Base-by-base conservation (phyloP, 2,888 invertebrate species). In the Scelioninae gen. 1 region DNA sequence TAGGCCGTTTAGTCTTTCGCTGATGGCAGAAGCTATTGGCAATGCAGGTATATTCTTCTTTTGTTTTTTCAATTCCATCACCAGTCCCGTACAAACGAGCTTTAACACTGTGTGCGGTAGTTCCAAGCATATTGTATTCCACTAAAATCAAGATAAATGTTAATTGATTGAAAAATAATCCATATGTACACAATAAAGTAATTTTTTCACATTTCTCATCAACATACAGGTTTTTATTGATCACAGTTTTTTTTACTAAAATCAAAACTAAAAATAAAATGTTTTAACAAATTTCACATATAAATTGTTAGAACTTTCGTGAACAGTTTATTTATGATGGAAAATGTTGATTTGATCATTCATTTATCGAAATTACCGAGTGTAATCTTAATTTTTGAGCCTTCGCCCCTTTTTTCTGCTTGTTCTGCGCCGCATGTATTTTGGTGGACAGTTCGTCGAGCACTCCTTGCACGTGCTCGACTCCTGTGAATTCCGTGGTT, bases 101-200 rank as follows among this genome's bases (percentile, higher is more conserved):
- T 97, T 96, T 63, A 98, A 93, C 56, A 95, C 95, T 76, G 95
- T 95, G 91, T 97, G 95, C 55, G 96, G 95, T 84, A 98, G 93
- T 90, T 96, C 95, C 90, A 98, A 92, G 87, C 97, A 97, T 85
- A 98, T 96, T 85, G 97, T 97, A 89, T 96, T 97, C 98, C 98
- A 98, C 98, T 98, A 13, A 15, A 75, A 76, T 31, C n/a, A 53
- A 15, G 23, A 34, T 38, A 53, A 38, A 38, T 69, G 31, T 34
- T 43, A n/a, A n/a, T n/a, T n/a, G n/a, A n/a, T n/a, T n/a, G n/a
- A n/a, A n/a, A n/a, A n/a, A n/a, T n/a, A n/a, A n/a, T n/a, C n/a
- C n/a, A n/a, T n/a, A n/a, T n/a, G n/a, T n/a, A n/a, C n/a, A n/a
- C n/a, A n/a, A n/a, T n/a, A n/a, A n/a, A n/a, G n/a, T n/a, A n/a